phyloP scores from a whole-genome alignment of 2,888 invertebrate genomes.

The Eumacrocentrus americanus region DNA sequence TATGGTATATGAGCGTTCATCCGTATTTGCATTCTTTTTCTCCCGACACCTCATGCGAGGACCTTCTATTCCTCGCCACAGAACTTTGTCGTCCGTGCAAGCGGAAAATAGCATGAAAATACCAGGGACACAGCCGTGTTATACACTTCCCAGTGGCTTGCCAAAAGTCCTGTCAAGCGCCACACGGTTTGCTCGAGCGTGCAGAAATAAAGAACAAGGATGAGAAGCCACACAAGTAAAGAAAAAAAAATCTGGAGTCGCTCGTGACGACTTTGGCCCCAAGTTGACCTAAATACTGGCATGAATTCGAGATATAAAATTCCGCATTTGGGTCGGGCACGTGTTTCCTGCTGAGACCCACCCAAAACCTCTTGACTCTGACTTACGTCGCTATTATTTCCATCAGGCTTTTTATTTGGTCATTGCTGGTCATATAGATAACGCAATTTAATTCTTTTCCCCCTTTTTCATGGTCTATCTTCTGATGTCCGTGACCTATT shows the following conservation, averaged over 20 bases:
- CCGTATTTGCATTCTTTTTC: too few species aligned
- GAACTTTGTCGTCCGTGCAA: constrained; percentile 8
- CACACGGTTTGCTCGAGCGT: constrained; percentile 1
- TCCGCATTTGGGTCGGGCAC: neutral
- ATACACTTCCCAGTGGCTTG: constrained; percentile 1
- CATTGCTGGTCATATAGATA: too few species aligned
- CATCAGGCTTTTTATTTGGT: too few species aligned
- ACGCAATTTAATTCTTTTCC: too few species aligned
- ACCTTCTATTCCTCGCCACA: neutral
- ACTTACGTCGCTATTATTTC: too few species aligned
- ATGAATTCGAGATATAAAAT: neutral
- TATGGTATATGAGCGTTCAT: too few species aligned
- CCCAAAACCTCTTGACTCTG: too few species aligned
- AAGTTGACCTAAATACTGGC: constrained; percentile 31
- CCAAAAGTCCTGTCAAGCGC: constrained; percentile 3
- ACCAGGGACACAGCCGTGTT: neutral
- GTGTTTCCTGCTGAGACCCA: too few species aligned
- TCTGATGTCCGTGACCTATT: too few species aligned
- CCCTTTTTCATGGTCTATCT: too few species aligned
- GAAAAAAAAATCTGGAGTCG: constrained; percentile 18
- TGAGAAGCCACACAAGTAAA: constrained; percentile 13
- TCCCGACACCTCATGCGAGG: neutral
- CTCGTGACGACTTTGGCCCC: constrained; percentile 27
- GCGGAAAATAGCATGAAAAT: constrained; percentile 15
- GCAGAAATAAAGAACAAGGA: constrained; percentile 7